A percentile compares a stretch with the other conserved stretches of the same genome.
Evolutionary conservation across 2,888 invertebrate species (phyloP).

Genomic region (Caenorhabditis macrosperma): DNA sequence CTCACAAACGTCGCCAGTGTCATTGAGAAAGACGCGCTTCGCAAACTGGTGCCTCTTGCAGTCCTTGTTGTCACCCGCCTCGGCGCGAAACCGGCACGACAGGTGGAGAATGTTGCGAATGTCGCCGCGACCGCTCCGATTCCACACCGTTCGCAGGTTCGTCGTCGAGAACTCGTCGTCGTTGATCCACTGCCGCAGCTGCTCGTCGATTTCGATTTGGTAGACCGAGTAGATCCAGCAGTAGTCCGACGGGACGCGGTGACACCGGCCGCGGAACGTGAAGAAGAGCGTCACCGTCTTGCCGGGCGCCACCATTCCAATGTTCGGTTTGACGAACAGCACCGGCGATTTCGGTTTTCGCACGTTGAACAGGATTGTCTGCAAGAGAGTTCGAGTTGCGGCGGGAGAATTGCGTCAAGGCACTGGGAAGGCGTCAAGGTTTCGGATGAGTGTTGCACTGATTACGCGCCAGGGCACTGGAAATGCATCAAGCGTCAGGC

Average conservation of each 20-base stretch:
- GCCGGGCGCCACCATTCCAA: slow-evolving; percentile 37
- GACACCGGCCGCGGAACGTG: slow-evolving; percentile 36
- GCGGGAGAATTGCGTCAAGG: too few relatives aligned
- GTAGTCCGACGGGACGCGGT: slow-evolving; percentile 41
- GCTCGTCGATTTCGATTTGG: slow-evolving; percentile 22
- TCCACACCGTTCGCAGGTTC: slow-evolving; percentile 27
- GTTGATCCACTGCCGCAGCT: neutral
- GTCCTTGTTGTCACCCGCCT: neutral
- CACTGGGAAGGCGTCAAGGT: too few relatives aligned
- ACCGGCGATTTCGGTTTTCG: slow-evolving; percentile 11
- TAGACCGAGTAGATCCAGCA: slow-evolving; percentile 56
- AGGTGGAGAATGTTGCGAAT: slow-evolving; percentile 43
- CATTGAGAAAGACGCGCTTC: slow-evolving; percentile 14
- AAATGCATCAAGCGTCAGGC: too few relatives aligned
- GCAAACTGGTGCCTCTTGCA: slow-evolving; percentile 10
- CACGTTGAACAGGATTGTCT: slow-evolving; percentile 50
- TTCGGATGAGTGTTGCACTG: too few relatives aligned
- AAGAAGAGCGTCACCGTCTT: slow-evolving; percentile 15
- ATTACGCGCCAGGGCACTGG: too few relatives aligned
- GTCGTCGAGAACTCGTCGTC: slow-evolving; percentile 51
- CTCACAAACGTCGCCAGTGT: slow-evolving; percentile 45
- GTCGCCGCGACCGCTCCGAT: slow-evolving; percentile 14
- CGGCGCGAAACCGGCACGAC: slow-evolving; percentile 17
- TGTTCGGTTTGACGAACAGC: slow-evolving; percentile 48
- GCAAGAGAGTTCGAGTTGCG: too few relatives aligned